Base-by-base conservation (phyloP, 2,888 invertebrate genomes). In the Osmoderma eremita region DNA sequence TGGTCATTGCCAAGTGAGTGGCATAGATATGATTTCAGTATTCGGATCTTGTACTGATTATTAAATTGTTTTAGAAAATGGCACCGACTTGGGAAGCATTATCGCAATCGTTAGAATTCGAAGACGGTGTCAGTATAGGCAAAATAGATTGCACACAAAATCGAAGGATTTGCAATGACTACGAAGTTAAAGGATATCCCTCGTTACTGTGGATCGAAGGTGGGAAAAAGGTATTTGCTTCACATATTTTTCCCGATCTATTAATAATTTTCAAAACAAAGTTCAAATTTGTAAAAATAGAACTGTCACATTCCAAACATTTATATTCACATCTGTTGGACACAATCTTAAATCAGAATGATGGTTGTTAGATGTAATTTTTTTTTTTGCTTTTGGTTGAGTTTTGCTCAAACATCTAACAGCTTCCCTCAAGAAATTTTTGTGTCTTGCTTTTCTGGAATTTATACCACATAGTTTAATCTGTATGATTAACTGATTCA, bases 131-230 rank as follows among this genome's bases (percentile, higher is more conserved):
- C 13, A 87, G 87, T 68, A 89, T 96, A 70, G 90, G 90, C 1
- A 93, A 94, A 83, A 86, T 97, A 24, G 96, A 97, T 80, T 97
- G 97, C 76, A 91, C 94, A 20, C 87, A 89, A 70, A 87, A 90
- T 78, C 87, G 90, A 63, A 84, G 87, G 39, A 86, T 92, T 1
- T 97, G 97, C 80, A 87, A 88, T 68, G 88, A 89, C 73, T 92
- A 91, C 78, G 92, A 92, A 71, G 89, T 97, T 38, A 91, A 91
- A 78, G 94, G 94, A 41, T 96, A 94, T 79, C 97, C 97, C 0
- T 92, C 93, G 1, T 81, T 97, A 3, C 81, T 95, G 48, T 95
- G 94, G 94, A 91, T 96, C 73, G 90, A 91, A 78, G 90, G 94
- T 82, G 96, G 96, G 13, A 89, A 92, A 81, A 91, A 91, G 84